Percentiles rank a stretch among this genome's conserved stretches.
These are phyloP conservation scores for Choloepus hoffmanni DNA, from an alignment of 2,113 vertebrate species.

Conservation along the genomic window DNA sequence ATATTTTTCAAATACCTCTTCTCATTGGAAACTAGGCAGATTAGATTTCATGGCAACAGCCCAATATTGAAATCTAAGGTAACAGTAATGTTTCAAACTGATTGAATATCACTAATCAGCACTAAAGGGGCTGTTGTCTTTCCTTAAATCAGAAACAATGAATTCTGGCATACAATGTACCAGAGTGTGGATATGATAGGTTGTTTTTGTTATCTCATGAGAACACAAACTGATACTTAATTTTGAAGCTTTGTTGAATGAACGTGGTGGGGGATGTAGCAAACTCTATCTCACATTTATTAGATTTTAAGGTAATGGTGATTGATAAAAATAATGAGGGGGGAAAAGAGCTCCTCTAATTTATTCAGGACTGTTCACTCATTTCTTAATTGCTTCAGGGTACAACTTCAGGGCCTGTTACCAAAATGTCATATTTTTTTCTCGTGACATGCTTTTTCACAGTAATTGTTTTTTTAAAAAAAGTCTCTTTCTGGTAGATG, in stretches of 20 bases:
- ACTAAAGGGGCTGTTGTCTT: slow-evolving; percentile 53
- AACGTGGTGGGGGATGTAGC: background rate
- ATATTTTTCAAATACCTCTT: slow-evolving; percentile 54
- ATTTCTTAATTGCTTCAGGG: background rate
- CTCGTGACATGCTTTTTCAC: background rate
- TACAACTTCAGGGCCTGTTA: background rate
- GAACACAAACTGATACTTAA: slow-evolving; percentile 54
- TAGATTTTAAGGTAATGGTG: background rate
- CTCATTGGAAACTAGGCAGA: slow-evolving; percentile 54
- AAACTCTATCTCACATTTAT: background rate
- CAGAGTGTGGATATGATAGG: background rate
- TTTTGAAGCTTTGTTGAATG: slow-evolving; percentile 30
- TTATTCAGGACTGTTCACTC: background rate
- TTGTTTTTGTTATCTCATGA: background rate
- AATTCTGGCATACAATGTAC: slow-evolving; percentile 17
- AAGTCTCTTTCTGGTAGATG: background rate
- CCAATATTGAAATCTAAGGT: slow-evolving; percentile 63
- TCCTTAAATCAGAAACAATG: slow-evolving; percentile 57
- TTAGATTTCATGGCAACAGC: slow-evolving; percentile 63
- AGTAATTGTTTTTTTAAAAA: background rate
- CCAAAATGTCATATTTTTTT: background rate
- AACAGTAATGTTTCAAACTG: slow-evolving; percentile 76
- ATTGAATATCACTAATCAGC: slow-evolving; percentile 64
- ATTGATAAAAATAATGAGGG: background rate
- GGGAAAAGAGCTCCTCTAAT: background rate